A percentile compares a stretch with the other conserved stretches of the same genome.
These are phyloP conservation scores for Trematomus loennbergii DNA, from an alignment of 2,113 vertebrate species.

Conservation along the genomic window DNA sequence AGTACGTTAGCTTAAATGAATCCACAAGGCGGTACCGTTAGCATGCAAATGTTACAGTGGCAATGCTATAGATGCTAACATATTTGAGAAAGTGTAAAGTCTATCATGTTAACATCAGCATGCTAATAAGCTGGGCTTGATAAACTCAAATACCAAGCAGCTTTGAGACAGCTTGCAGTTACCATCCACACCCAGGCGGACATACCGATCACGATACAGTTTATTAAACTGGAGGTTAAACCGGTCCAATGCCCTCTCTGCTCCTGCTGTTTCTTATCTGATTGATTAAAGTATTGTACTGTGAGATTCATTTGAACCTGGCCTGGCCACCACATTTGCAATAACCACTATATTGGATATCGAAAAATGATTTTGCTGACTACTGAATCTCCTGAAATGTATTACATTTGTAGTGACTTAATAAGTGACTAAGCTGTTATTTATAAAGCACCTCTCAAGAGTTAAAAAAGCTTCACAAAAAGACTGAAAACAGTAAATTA, in stretches of 20 bases:
- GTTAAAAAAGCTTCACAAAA: constrained; percentile 11
- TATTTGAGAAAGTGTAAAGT: background rate
- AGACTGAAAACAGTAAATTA: constrained; percentile 4
- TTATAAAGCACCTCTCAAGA: constrained; percentile 26
- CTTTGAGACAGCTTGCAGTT: constrained; percentile 6
- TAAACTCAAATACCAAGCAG: background rate
- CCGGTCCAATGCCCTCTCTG: too few species aligned
- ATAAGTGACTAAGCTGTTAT: constrained; percentile 7
- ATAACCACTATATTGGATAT: constrained; percentile 3
- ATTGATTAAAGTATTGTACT: background rate
- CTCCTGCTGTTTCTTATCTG: background rate
- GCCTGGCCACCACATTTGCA: background rate
- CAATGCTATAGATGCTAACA: constrained; percentile 7
- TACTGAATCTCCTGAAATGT: constrained; percentile 4
- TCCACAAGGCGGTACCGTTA: background rate
- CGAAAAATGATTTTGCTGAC: background rate
- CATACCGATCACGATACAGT: background rate
- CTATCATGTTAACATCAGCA: constrained; percentile 18
- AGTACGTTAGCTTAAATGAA: background rate
- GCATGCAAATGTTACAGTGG: constrained; percentile 16
- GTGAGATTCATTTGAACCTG: constrained; percentile 7
- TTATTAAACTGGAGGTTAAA: background rate
- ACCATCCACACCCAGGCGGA: background rate
- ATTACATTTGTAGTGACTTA: background rate
- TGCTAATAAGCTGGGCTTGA: background rate